Evolutionary conservation across 2,113 vertebrate species (phyloP), one percentile per base, ranked within the genome.

Genomic region (Otis tarda): DNA sequence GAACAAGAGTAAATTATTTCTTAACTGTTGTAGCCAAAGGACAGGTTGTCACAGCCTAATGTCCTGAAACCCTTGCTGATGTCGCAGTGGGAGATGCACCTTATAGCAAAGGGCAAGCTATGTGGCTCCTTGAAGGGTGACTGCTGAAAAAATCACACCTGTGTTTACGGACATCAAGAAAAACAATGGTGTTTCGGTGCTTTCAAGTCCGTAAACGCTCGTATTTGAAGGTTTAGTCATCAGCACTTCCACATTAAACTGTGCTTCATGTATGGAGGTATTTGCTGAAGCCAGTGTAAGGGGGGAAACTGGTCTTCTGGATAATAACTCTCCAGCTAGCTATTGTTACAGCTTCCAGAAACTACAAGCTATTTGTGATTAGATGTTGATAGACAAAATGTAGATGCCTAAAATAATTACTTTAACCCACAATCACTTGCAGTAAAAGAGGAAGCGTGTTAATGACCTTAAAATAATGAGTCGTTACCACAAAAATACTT

Each of bases 381-480:
- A 76, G 25, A 83, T 78, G 79, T 31, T 90, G 85, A 86, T 94
- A 95, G 93, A 91, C 22, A 4, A 90, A 83, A 70, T 18, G 33
- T 57, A 88, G 75, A 52, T 91, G 33, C 47, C 56, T 71, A 75
- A 90, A 87, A 86, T 88, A 83, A 83, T 60, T 1, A 56, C 83
- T 90, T 79, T 45, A 94, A 86, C 27, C 33, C 17, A 64, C 43
- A 92, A 70, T 43, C 39, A 71, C 18, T 90, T 68, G 56, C 69
- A 77, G 52, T 56, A 77, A 71, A 84, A 89, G 28, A 90, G 83
- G 92, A 96, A 96, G 43, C 69, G 24, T 90, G 76, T 73, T 94
- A 92, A 83, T 68, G 71, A 88, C 39, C 80, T 90, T 64, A 86
- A 63, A 93, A 92, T 95, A 96, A 92, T 80, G 55, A 85, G 43